A percentile compares a stretch with the other conserved stretches of the same genome.
These are phyloP conservation scores for Lepidocolaptes lacrymiger DNA, from an alignment of 2,797 vertebrate species.

Conservation along the genomic window DNA sequence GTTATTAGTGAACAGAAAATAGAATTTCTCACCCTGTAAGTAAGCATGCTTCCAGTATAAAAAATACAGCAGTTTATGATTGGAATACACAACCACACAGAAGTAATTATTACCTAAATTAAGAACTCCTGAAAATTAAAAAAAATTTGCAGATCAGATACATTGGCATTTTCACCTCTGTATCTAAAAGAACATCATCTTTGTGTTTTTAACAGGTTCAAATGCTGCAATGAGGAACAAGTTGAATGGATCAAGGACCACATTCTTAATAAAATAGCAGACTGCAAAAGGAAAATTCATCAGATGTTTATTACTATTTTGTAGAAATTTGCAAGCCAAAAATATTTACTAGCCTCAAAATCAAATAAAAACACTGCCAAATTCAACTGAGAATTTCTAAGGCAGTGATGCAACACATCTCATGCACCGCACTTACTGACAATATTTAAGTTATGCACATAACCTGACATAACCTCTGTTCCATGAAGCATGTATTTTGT, in stretches of 20 bases:
- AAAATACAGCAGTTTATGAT: neutral
- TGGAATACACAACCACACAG: neutral
- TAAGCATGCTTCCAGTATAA: neutral
- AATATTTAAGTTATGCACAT: neutral
- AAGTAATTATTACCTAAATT: neutral
- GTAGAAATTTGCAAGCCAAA: neutral
- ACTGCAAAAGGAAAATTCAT: neutral
- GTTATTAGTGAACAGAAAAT: neutral
- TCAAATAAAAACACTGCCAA: constrained; percentile 35
- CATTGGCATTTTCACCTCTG: neutral
- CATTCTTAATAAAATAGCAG: neutral
- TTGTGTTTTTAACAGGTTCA: neutral
- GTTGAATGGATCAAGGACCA: neutral
- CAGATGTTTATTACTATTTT: neutral
- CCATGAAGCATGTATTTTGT: neutral
- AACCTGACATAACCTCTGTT: neutral
- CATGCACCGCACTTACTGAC: neutral
- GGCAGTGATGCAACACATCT: neutral
- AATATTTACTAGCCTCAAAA: constrained; percentile 12
- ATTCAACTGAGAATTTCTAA: neutral
- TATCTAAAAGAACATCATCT: neutral
- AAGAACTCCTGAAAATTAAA: neutral
- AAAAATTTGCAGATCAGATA: neutral
- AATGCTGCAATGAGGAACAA: neutral
- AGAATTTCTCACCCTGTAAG: neutral